Conservation (phyloP, 2,888 invertebrate genomes). For the Dasypolia templi region DNA sequence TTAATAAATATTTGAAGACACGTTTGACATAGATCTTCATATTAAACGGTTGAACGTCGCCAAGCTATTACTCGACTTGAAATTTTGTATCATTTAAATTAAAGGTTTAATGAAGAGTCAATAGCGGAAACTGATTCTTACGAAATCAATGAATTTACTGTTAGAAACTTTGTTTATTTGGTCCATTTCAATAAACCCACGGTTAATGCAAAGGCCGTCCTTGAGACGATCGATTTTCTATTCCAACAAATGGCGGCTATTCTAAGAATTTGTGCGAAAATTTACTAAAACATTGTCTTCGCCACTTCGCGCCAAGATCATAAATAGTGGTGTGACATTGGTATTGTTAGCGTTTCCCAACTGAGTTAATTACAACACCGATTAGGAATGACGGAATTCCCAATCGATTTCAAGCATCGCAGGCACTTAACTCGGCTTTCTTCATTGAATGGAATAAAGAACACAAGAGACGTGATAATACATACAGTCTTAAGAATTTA, state of each 20-base stretch:
- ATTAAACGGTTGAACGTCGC: not conserved
- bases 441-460: not conserved
- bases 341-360: constrained; percentile 46
- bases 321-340: constrained; percentile 56
- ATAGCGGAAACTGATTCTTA: not conserved
- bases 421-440: constrained; percentile 9
- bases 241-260: constrained; percentile 34
- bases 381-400: constrained; percentile 52
- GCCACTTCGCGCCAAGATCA: constrained; percentile 51
- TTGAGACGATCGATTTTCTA: constrained; percentile 55
- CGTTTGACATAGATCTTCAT: not conserved
- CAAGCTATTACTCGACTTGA: not conserved
- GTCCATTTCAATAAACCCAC: constrained; percentile 17
- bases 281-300: constrained; percentile 52
- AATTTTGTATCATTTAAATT: not conserved
- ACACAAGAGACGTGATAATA: constrained; percentile 7
- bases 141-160: not conserved
- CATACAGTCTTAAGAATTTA: not conserved
- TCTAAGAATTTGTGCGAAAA: constrained; percentile 49
- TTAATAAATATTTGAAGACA: constrained; percentile 1
- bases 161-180: constrained; percentile 16
- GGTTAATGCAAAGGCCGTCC: constrained; percentile 24
- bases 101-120: not conserved
- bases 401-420: constrained; percentile 39
- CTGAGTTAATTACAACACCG: constrained; percentile 43